Evolutionary conservation across 2,113 vertebrate species (phyloP).

Genomic region (Acrocephalus arundinaceus): DNA sequence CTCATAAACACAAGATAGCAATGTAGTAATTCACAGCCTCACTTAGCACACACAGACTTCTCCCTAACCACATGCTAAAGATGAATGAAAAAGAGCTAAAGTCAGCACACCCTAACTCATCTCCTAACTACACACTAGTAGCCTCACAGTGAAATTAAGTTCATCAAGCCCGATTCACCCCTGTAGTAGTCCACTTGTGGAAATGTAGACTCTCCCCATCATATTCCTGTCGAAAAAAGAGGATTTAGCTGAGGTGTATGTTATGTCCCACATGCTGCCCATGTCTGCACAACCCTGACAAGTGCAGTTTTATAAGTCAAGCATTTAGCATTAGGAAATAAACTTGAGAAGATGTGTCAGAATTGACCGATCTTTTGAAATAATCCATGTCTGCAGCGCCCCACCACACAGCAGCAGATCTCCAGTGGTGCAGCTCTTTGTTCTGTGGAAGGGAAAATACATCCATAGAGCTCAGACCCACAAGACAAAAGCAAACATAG

Average conservation of each 20-base stretch:
- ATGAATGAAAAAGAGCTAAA: conserved; percentile 18
- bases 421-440: not conserved
- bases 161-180: not conserved
- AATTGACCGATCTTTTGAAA: not conserved
- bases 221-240: not conserved
- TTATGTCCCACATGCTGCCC: not conserved
- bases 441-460: not conserved
- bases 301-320: not conserved
- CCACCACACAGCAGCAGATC: not conserved
- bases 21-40: not conserved
- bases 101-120: not conserved
- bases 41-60: not conserved
- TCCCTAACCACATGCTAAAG: not conserved
- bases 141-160: not conserved
- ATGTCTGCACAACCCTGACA: fast-evolving
- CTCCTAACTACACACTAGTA: not conserved
- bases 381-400: not conserved
- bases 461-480: not conserved
- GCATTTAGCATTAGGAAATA: not conserved
- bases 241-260: not conserved
- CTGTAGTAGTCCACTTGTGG: fast-evolving
- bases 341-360: not conserved
- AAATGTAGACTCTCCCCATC: not conserved
- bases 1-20: not conserved
- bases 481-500: not conserved